Evolutionary conservation across 2,888 invertebrate species (phyloP).

Genomic region (Sclerodermus sp.): DNA sequence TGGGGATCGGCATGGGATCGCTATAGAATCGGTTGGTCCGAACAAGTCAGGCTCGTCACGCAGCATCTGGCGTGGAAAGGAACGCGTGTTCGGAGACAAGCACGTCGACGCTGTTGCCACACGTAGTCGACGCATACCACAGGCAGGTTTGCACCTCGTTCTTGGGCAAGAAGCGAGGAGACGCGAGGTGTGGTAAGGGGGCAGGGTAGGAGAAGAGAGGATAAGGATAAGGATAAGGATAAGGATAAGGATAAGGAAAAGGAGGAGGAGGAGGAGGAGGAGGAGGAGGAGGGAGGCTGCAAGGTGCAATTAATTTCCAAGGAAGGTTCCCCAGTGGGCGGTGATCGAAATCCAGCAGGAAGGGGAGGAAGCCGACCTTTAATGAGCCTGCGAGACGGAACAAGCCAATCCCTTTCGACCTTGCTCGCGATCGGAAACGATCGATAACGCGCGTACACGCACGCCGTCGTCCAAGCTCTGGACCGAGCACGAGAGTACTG

Average conservation of each 20-base stretch:
- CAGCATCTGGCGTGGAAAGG: too few species aligned
- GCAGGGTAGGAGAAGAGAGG: not conserved
- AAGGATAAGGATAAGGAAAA: slow-evolving; percentile 2
- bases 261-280: not conserved
- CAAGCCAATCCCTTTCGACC: slow-evolving; percentile 37
- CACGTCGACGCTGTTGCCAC: too few species aligned
- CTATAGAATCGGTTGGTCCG: too few species aligned
- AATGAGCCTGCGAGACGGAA: not conserved
- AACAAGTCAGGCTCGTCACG: too few species aligned
- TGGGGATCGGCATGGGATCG: too few species aligned
- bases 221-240: slow-evolving; percentile 15
- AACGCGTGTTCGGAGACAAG: too few species aligned
- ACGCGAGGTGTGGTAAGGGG: not conserved
- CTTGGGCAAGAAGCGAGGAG: too few species aligned
- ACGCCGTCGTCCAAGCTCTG: not conserved
- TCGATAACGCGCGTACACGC: slow-evolving; percentile 18
- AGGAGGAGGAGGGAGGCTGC: slow-evolving; percentile 14
- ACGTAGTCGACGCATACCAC: too few species aligned
- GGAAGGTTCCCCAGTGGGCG: slow-evolving; percentile 15
- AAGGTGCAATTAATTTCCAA: slow-evolving; percentile 16
- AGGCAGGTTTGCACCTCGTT: too few species aligned
- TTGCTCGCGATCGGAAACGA: slow-evolving; percentile 37
- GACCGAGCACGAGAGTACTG: slow-evolving; percentile 7
- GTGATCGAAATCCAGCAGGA: slow-evolving; percentile 4
- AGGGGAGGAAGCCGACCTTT: not conserved